phyloP scores from a whole-genome alignment of 53 echinoderm and acorn worm species.

The Paelopatides confundens region DNA sequence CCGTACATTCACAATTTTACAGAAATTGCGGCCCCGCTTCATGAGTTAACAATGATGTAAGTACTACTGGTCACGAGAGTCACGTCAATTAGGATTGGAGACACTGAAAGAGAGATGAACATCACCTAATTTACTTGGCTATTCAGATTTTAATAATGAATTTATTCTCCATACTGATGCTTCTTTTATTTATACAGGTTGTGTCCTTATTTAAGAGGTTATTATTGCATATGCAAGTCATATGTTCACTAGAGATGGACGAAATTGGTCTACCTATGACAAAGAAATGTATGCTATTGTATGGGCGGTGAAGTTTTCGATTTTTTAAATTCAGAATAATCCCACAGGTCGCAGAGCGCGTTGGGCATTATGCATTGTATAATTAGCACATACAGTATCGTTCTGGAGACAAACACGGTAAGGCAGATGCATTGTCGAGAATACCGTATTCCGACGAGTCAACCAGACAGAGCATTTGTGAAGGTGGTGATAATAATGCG shows the following conservation, averaged over 20 bases:
- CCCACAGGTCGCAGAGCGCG: conserved; percentile 53
- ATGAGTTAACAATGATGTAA: conserved; percentile 25
- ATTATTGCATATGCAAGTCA: conserved; percentile 69
- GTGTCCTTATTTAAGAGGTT: conserved; percentile 55
- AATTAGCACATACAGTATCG: conserved; percentile 69
- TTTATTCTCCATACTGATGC: conserved; percentile 65
- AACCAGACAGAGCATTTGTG: too few relatives aligned
- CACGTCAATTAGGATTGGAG: conserved; percentile 38
- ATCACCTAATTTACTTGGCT: conserved; percentile 66
- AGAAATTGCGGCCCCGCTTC: background rate
- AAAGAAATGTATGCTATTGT: conserved; percentile 60
- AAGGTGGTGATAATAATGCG: too few relatives aligned
- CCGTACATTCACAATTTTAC: conserved; percentile 5
- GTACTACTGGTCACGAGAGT: conserved; percentile 46
- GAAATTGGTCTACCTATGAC: conserved; percentile 51
- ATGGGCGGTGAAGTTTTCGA: conserved; percentile 61
- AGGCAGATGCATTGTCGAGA: conserved; percentile 76
- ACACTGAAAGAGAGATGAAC: background rate
- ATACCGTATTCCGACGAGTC: background rate
- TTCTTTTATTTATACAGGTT: conserved; percentile 52
- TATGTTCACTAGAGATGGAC: conserved; percentile 25
- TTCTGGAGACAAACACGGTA: conserved; percentile 59
- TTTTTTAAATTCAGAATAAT: conserved; percentile 69
- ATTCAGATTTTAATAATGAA: conserved; percentile 46
- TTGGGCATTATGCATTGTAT: conserved; percentile 68